Evolutionary conservation across 2,113 vertebrate species (phyloP), one percentile per base, ranked within the genome.

Genomic region (Hystrix brachyura): DNA sequence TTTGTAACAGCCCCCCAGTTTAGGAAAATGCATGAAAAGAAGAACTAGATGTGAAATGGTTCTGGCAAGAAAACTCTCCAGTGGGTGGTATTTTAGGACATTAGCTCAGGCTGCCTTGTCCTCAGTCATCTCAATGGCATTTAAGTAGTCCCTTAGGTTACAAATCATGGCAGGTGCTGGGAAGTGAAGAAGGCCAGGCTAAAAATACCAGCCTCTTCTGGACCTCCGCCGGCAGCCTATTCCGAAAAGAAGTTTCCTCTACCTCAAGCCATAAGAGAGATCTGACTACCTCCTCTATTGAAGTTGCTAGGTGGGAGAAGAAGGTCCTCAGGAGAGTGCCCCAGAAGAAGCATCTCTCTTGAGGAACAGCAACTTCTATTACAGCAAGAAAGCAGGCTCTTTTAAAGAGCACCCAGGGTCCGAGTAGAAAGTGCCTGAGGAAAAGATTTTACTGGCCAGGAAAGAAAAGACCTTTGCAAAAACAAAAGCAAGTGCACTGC

Each of bases 111-210:
- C 97, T 98, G 91, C 98, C 97, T 98, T 98, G 98, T 98, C 98
- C 98, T 98, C 97, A 97, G 97, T 98, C 97, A 98, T 98, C 98
- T 99, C 98, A 71, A 98, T 97, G 97, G 97, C 96, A 98, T 98
- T 97, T 97, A 96, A 98, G 96, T 95, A 98, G 98, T 97, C 98
- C 98, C 98, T 99, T 91, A 10, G 96, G 97, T 99, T 99, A 99
- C 96, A 98, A 99, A 99, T 98, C 97, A 98, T 86, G 98, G 98
- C 99, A 99, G 99, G 99, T 99, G 99, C 98, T 97, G 65, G 98
- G 91, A 93, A 88, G 97, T 98, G 97, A 98, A 98, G 98, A 98
- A 98, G 98, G 96, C 96, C 71, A 53, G 78, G 78, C 99, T 99
- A 99, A 99, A 99, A 99, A 99, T 99, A 99, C 95, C 69, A 57